Evolutionary conservation across 1,140 invertebrate genomes (phyloP).

Genomic region (Trigoniulus corallinus): DNA sequence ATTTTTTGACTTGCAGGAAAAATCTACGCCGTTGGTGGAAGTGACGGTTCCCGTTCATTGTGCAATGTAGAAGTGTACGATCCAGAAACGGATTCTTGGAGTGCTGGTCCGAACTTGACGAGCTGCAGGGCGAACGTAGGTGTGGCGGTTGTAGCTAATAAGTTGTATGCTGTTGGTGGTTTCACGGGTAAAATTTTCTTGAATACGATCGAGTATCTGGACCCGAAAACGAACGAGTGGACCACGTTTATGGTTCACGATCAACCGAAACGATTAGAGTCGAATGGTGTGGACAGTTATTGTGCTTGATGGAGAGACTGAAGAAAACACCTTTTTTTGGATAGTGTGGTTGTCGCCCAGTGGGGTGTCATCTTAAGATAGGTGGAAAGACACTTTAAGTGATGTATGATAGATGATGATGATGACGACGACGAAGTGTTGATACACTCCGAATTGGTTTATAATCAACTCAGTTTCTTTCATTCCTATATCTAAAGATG

Average conservation of each 20-base stretch:
- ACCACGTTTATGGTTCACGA: conserved; percentile 34
- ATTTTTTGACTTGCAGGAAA: conserved; percentile 33
- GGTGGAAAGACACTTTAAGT: no score
- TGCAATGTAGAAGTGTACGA: conserved; percentile 48
- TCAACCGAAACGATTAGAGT: no score
- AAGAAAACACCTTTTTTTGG: no score
- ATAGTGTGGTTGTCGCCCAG: no score
- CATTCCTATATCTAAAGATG: no score
- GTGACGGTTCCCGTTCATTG: conserved; percentile 50
- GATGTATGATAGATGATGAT: no score
- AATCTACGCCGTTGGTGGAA: conserved; percentile 48
- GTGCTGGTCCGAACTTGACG: conserved; percentile 46
- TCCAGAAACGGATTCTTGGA: conserved; percentile 38
- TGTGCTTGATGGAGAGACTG: no score
- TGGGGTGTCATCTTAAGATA: no score
- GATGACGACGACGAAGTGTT: no score
- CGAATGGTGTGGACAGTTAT: no score
- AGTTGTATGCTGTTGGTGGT: conserved; percentile 60
- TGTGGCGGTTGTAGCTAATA: conserved; percentile 45
- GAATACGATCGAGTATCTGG: conserved; percentile 63
- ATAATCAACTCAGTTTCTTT: no score
- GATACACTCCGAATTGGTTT: no score
- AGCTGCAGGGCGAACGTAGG: conserved; percentile 49
- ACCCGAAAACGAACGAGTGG: conserved; percentile 50
- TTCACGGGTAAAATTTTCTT: conserved; percentile 65